Evolutionary conservation across 2,888 invertebrate genomes (phyloP).

Genomic region (Drosophila kambysellisi): DNA sequence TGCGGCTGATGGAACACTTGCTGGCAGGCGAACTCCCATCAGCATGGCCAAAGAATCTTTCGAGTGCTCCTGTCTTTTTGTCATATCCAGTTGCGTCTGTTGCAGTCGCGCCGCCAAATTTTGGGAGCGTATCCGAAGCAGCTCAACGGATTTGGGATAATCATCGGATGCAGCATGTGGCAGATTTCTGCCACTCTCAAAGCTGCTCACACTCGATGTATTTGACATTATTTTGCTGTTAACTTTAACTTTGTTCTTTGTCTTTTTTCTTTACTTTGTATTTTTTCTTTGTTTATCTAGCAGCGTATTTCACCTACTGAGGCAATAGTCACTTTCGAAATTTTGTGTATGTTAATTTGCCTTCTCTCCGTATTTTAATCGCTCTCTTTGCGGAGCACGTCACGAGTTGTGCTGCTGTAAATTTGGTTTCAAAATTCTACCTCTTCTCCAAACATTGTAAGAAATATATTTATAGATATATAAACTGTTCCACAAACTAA

Average conservation of each 20-base stretch:
- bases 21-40: not conserved
- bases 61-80: conserved; percentile 2
- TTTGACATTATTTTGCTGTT: conserved; percentile 59
- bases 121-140: conserved; percentile 58
- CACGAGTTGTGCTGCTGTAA: conserved; percentile 15
- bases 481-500: not conserved
- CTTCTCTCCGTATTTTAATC: not conserved
- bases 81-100: conserved; percentile 46
- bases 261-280: not conserved
- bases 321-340: conserved; percentile 30
- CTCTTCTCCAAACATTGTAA: not conserved
- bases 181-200: conserved; percentile 16
- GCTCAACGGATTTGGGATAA: conserved; percentile 41
- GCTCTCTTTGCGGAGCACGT: conserved; percentile 44
- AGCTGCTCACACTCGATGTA: conserved; percentile 53
- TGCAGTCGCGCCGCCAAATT: conserved; percentile 52
- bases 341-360: conserved; percentile 1
- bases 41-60: not conserved
- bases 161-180: conserved; percentile 1
- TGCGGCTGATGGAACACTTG: not conserved
- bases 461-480: too few relatives aligned
- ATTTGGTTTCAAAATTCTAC: not conserved
- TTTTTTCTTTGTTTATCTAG: conserved; percentile 29
- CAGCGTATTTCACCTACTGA: conserved; percentile 40
- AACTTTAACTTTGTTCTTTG: not conserved